Evolutionary conservation across 2,113 vertebrate species (phyloP).

Genomic region (Falco punctatus): DNA sequence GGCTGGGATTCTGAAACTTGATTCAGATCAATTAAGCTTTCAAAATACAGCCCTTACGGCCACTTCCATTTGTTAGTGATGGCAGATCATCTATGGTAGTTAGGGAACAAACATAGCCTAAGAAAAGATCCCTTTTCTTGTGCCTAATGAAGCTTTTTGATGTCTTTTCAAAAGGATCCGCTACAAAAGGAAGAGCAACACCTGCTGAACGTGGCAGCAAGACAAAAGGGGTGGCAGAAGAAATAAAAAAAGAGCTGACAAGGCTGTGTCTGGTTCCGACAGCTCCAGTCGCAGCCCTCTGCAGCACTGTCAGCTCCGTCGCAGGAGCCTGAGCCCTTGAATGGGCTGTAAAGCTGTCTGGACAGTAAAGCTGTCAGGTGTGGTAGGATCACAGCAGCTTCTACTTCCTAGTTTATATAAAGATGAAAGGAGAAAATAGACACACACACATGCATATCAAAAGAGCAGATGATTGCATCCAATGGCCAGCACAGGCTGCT

Average conservation of each 20-base stretch:
- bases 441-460: not conserved
- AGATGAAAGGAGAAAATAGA: conserved; percentile 9
- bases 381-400: not conserved
- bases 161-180: not conserved
- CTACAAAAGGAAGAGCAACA: not conserved
- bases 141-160: not conserved
- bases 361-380: not conserved
- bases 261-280: not conserved
- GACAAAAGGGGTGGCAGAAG: not conserved
- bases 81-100: not conserved
- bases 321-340: not conserved
- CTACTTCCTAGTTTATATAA: not conserved
- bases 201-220: not conserved
- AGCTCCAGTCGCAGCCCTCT: not conserved
- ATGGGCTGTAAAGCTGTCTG: not conserved
- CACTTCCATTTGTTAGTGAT: not conserved
- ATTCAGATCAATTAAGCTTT: not conserved
- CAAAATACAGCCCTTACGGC: not conserved
- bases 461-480: conserved; percentile 7
- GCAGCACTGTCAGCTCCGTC: not conserved
- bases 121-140: not conserved
- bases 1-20: not conserved
- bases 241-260: not conserved
- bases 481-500: not conserved
- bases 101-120: not conserved